phyloP scores from a whole-genome alignment of 2,888 invertebrate genomes.

The Lasioglossum villosulum region DNA sequence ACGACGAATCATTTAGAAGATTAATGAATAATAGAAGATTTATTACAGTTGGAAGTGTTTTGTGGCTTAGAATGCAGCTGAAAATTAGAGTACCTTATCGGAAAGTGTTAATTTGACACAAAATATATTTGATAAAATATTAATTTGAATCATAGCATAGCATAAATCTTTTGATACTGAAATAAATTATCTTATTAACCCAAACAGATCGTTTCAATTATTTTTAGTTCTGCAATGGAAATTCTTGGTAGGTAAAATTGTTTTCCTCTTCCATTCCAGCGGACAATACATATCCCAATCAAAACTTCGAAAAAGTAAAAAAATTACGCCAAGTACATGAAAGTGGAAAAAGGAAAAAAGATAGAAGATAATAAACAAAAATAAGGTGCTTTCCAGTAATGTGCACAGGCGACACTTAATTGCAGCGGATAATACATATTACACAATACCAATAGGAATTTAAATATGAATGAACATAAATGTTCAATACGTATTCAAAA shows the following conservation, averaged over 20 bases:
- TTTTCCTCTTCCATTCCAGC: not conserved
- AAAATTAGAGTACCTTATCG: not conserved
- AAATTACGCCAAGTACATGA: too few species aligned
- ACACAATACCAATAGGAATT: not conserved
- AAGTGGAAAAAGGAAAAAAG: too few species aligned
- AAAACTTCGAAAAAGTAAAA: too few species aligned
- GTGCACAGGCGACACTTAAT: too few species aligned
- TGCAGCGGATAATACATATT: not conserved
- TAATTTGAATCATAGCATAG: not conserved
- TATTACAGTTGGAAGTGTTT: not conserved
- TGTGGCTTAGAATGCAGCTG: not conserved
- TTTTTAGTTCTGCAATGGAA: not conserved
- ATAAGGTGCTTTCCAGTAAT: too few species aligned
- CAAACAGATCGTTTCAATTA: not conserved
- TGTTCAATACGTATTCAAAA: not conserved
- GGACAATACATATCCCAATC: not conserved
- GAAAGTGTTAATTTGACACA: not conserved
- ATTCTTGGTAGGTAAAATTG: not conserved
- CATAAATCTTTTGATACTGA: not conserved
- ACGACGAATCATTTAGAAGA: too few species aligned
- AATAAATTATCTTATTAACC: not conserved
- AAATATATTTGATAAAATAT: not conserved
- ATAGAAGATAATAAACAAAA: too few species aligned
- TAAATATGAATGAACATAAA: not conserved
- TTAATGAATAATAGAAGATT: not conserved